Base-by-base conservation (phyloP, 2,797 vertebrate genomes). In the Parauchenoglanis ngamensis region DNA sequence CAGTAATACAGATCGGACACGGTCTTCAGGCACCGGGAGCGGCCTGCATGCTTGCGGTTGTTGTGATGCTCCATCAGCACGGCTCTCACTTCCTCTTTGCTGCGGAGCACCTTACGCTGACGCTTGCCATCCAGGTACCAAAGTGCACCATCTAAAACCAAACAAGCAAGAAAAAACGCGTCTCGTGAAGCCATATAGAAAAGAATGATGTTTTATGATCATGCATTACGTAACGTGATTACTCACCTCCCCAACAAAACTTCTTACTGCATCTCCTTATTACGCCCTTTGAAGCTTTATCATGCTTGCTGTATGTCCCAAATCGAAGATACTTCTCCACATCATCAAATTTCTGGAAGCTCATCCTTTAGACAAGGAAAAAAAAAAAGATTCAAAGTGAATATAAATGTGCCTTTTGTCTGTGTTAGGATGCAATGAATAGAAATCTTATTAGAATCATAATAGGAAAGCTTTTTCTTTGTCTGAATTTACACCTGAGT, bases 11-110 rank as follows among this genome's bases (percentile, higher is more conserved):
- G 90, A 73, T 92, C 92, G 0, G 79, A 2, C 70, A 95, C 92
- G 52, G 90, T 67, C 2, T 87, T 87, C 82, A 92, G 92, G 83
- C 93, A 94, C 81, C 90, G 84, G 0, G 90, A 90, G 54, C 92
- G 92, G 0, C 92, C 92, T 3, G 79, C 90, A 90, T 95, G 94
- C 75, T 91, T 93, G 88, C 88, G 90, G 89, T 93, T 89, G 83
- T 95, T 91, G 1, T 95, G 94, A 17, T 93, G 93, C 88, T 93
- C 90, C 56, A 85, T 78, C 86, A 95, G 90, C 83, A 95, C 92
- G 0, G 87, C 89, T 77, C 92, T 94, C 0, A 94, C 93, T 88
- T 95, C 93, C 40, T 94, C 92, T 90, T 91, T 90, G 90, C 89
- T 93, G 79, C 94, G 93, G 0, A 92, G 91, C 19, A 95, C 94